phyloP scores from a whole-genome alignment of 2,797 vertebrate genomes.

The Intellagama lesueurii region DNA sequence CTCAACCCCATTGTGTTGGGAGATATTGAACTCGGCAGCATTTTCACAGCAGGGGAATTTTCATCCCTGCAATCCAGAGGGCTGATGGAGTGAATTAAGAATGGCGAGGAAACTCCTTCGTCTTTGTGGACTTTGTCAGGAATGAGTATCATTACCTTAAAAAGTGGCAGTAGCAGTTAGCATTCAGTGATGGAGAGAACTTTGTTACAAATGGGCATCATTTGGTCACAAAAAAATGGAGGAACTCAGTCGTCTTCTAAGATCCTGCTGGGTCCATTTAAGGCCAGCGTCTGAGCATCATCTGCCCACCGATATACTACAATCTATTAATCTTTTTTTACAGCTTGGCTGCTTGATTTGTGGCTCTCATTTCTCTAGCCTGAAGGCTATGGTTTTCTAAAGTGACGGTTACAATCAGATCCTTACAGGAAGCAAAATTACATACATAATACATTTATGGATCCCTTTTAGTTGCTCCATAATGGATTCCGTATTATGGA shows the following conservation, averaged over 20 bases:
- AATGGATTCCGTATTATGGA: constrained; percentile 58
- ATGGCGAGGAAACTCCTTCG: constrained; percentile 51
- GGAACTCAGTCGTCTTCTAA: constrained; percentile 26
- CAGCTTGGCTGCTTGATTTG: constrained; percentile 42
- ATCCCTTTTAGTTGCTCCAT: constrained; percentile 60
- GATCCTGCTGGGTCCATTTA: constrained; percentile 25
- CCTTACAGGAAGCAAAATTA: constrained; percentile 62
- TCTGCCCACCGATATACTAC: constrained; percentile 49
- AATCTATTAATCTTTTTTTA: constrained; percentile 54
- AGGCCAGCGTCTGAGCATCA: constrained; percentile 53
- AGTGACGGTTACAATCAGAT: constrained; percentile 64
- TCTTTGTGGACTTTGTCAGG: constrained; percentile 52
- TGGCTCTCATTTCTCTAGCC: constrained; percentile 54
- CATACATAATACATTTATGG: constrained; percentile 71
- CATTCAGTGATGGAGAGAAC: constrained; percentile 29
- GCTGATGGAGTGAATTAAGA: constrained; percentile 64
- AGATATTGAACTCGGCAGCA: constrained; percentile 63
- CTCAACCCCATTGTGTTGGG: constrained; percentile 62
- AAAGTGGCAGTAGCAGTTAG: constrained; percentile 12
- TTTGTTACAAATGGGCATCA: constrained; percentile 48
- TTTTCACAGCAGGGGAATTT: constrained; percentile 57
- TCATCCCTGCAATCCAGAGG: constrained; percentile 60
- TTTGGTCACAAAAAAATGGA: constrained; percentile 42
- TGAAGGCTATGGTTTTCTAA: constrained; percentile 63
- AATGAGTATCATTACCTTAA: constrained; percentile 26